Evolutionary conservation across 2,888 invertebrate genomes (phyloP).

Genomic region (Campaea margaritaria): DNA sequence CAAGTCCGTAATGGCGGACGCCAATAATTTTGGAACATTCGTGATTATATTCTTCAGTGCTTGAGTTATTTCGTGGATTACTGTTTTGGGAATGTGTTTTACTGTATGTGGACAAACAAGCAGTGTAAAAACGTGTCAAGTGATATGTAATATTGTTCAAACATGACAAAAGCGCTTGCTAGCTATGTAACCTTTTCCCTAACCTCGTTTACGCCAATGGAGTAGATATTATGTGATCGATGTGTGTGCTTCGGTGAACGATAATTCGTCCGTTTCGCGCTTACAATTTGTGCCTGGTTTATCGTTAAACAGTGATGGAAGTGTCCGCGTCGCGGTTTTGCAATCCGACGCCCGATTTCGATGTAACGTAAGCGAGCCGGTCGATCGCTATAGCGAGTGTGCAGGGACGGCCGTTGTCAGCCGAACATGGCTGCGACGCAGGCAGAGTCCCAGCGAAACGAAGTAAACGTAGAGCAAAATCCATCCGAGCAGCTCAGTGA

Average conservation of each 20-base stretch:
- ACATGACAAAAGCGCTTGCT: constrained; percentile 84
- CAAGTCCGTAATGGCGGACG: constrained; percentile 85
- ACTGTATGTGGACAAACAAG: constrained; percentile 66
- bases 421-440: constrained; percentile 94
- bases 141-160: constrained; percentile 81
- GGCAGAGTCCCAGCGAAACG: constrained; percentile 93
- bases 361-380: constrained; percentile 85
- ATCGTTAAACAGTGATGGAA: constrained; percentile 82
- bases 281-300: constrained; percentile 75
- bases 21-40: constrained; percentile 84
- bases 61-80: constrained; percentile 68
- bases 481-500: constrained; percentile 88
- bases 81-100: constrained; percentile 73
- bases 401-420: constrained; percentile 83
- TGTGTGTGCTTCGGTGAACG: constrained; percentile 90
- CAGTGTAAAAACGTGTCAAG: constrained; percentile 75
- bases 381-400: constrained; percentile 87
- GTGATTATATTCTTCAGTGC: constrained; percentile 84
- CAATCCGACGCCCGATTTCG: constrained; percentile 84
- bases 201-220: constrained; percentile 92
- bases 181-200: constrained; percentile 90
- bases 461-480: constrained; percentile 88
- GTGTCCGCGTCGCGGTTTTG: constrained; percentile 83
- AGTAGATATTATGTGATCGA: constrained; percentile 89
- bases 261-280: constrained; percentile 83